Percentiles rank a stretch among this genome's conserved stretches.
These are phyloP conservation scores for Eristalinus sepulchralis DNA, from an alignment of 2,888 invertebrate genomes.

Conservation along the genomic window DNA sequence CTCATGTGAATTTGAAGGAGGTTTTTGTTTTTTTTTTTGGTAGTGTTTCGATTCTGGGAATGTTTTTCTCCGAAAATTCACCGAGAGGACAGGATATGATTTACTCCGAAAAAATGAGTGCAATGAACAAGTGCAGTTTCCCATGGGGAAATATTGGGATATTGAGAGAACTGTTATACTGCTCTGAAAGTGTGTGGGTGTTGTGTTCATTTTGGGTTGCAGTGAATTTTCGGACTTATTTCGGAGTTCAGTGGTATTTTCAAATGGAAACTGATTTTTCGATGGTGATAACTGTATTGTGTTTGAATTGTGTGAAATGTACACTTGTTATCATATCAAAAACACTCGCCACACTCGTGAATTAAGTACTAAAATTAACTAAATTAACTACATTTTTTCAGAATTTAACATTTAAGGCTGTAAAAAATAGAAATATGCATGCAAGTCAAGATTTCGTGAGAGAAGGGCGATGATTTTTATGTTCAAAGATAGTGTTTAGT, in stretches of 20 bases:
- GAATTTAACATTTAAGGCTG: too few species aligned
- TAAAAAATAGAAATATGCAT: too few species aligned
- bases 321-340: too few species aligned
- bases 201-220: slow-evolving; percentile 1
- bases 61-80: slow-evolving; percentile 40
- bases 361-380: too few species aligned
- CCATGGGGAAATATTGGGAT: slow-evolving; percentile 66
- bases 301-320: not conserved
- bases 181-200: slow-evolving; percentile 20
- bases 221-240: slow-evolving; percentile 53
- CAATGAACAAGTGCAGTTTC: slow-evolving; percentile 56
- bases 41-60: slow-evolving; percentile 13
- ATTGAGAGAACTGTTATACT: slow-evolving; percentile 56
- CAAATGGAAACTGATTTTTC: slow-evolving; percentile 1
- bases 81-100: not conserved
- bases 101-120: slow-evolving; percentile 44
- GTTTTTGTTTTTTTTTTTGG: slow-evolving; percentile 5
- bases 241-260: slow-evolving; percentile 14
- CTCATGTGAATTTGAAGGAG: slow-evolving; percentile 51
- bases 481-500: too few species aligned
- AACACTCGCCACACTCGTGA: too few species aligned
- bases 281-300: not conserved
- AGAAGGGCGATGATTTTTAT: too few species aligned
- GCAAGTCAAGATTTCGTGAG: too few species aligned
- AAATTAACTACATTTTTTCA: too few species aligned